phyloP scores from a whole-genome alignment of 1,140 invertebrate species.

The Luehdorfia chinensis region DNA sequence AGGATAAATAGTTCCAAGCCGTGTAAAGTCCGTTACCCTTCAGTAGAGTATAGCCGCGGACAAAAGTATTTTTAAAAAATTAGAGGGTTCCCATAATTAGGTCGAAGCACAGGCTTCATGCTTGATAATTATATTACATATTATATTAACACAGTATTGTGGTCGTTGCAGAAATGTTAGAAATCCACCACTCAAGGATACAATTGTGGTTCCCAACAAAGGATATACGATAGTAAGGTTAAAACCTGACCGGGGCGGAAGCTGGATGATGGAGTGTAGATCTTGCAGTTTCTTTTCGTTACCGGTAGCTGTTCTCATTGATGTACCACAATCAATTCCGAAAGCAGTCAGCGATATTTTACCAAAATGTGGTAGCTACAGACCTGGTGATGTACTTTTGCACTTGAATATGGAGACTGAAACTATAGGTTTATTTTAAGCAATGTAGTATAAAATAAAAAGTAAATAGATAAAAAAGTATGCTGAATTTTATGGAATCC shows the following conservation, averaged over 20 bases:
- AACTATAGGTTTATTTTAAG: conserved; percentile 1
- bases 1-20: no score
- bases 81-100: no score
- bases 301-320: conserved; percentile 65
- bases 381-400: conserved; percentile 65
- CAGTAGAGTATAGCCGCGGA: no score
- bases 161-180: conserved; percentile 62
- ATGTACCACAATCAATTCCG: conserved; percentile 57
- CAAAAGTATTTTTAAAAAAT: no score
- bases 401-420: conserved; percentile 37
- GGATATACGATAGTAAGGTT: conserved; percentile 77
- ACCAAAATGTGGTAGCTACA: conserved; percentile 71
- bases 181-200: conserved; percentile 77
- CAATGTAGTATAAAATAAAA: not conserved
- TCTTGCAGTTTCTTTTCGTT: conserved; percentile 57
- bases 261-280: conserved; percentile 73
- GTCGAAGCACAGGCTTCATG: no score
- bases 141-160: no score
- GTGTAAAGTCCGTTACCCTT: no score
- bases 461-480: not conserved
- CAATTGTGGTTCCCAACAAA: conserved; percentile 76
- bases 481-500: no score
- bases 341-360: conserved; percentile 53
- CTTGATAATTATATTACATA: no score
- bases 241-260: conserved; percentile 71